These are phyloP conservation scores for Dinocampus coccinellae DNA, from an alignment of 2,888 invertebrate genomes.

Conservation along the genomic window DNA sequence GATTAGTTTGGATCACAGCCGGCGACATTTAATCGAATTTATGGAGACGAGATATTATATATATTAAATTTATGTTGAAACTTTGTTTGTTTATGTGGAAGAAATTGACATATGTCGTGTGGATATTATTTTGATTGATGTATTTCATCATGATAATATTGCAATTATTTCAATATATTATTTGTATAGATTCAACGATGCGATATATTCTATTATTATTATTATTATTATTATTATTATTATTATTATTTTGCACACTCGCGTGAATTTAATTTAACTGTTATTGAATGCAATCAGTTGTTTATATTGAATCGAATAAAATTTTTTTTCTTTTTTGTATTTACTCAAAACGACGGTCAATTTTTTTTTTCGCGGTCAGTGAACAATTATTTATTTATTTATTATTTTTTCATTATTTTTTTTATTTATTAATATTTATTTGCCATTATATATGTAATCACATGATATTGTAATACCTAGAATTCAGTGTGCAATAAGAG, in stretches of 20 bases:
- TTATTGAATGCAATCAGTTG: not conserved
- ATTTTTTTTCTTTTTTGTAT: too few relatives aligned
- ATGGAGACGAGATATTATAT: not conserved
- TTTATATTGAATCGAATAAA: too few relatives aligned
- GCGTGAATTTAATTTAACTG: too few relatives aligned
- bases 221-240: too few relatives aligned
- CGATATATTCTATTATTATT: too few relatives aligned
- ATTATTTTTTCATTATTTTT: not conserved
- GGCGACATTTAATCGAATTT: constrained; percentile 31
- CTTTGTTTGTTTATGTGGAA: not conserved
- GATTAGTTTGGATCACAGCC: constrained; percentile 28
- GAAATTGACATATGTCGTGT: not conserved
- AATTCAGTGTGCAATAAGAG: not conserved
- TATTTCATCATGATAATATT: not conserved
- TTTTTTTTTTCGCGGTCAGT: too few relatives aligned
- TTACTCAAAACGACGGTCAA: too few relatives aligned
- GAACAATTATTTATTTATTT: not conserved
- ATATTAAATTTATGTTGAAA: not conserved
- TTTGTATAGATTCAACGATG: too few relatives aligned
- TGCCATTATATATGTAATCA: not conserved
- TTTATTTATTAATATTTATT: not conserved
- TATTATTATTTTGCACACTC: too few relatives aligned
- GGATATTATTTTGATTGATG: not conserved
- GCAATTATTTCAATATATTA: too few relatives aligned
- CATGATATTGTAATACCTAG: constrained; percentile 12